Base-by-base conservation (phyloP, 2,113 vertebrate genomes). In the Naja naja region DNA sequence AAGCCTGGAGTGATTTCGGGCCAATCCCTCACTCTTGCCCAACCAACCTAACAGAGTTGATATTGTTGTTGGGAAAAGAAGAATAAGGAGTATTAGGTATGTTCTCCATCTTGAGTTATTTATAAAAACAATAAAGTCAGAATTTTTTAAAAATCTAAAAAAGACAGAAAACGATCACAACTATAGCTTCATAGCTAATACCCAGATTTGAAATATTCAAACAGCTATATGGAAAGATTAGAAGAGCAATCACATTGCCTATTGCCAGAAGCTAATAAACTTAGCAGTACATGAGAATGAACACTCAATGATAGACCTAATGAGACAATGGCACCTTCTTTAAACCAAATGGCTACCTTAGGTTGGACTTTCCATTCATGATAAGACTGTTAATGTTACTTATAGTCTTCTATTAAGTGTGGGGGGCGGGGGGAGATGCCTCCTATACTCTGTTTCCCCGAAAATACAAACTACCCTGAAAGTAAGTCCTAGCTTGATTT, bases 321-420 rank as follows among this genome's bases (percentile, higher is more conserved):
- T 95, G 54, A 93, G 94, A 47, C 87, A 89, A 94, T 95, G 52
- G 94, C 94, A 55, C 93, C 49, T 94, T 96, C 54, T 91, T 60
- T 81, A 94, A 91, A 91, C 90, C 94, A 97, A 93, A 96, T 95
- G 94, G 93, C 74, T 92, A 93, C 93, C 90, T 39, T 88, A 81
- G 94, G 94, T 93, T 95, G 53, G 87, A 94, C 89, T 53, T 8
- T 94, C 88, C 95, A 45, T 95, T 95, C 96, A 94, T 96, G 69
- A 95, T 96, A 93, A 89, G 95, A 92, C n/a, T 18, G 64, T 34
- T 81, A 81, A 81, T 8, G 34, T 39, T 20, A 39, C 16, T 18
- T 39, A 39, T 20, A 39, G 6, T 81, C 69, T 81, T 39, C 6
- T 7, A 81, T 81, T 81, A 39, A 39, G n/a, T 34, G 14, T 58